Evolutionary conservation across 1,140 invertebrate species (phyloP).

Genomic region (Ostrea denselamellosa): DNA sequence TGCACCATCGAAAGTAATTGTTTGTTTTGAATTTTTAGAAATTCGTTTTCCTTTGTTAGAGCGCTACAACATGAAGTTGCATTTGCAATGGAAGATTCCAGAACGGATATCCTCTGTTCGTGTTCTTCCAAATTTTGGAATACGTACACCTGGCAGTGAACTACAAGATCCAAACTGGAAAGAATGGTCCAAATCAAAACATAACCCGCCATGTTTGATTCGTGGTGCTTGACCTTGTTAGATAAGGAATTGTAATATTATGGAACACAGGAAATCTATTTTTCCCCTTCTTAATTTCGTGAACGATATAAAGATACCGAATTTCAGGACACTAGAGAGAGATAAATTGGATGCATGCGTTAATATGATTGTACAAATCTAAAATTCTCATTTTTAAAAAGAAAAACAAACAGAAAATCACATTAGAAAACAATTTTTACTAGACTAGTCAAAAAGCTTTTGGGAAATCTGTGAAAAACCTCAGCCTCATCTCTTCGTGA

Average conservation of each 20-base stretch:
- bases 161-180: background rate
- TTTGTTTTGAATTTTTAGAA: background rate
- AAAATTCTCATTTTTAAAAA: too few species aligned
- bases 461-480: too few species aligned
- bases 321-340: too few species aligned
- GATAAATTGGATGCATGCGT: too few species aligned
- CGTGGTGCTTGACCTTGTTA: background rate
- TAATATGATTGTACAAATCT: too few species aligned
- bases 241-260: background rate
- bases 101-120: background rate
- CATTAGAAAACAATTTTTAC: too few species aligned
- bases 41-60: slow-evolving; percentile 33
- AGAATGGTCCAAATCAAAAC: background rate
- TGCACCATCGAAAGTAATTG: slow-evolving; percentile 9
- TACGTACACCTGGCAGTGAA: slow-evolving; percentile 14
- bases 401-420: too few species aligned
- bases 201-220: background rate
- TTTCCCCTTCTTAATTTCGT: too few species aligned
- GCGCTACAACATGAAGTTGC: slow-evolving; percentile 12
- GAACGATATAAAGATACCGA: too few species aligned
- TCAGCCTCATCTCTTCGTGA: too few species aligned
- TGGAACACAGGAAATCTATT: too few species aligned
- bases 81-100: slow-evolving; percentile 21
- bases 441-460: too few species aligned
- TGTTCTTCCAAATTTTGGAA: slow-evolving; percentile 20